Evolutionary conservation across 1,140 invertebrate species (phyloP).

Genomic region (Ceratitis capitata): DNA sequence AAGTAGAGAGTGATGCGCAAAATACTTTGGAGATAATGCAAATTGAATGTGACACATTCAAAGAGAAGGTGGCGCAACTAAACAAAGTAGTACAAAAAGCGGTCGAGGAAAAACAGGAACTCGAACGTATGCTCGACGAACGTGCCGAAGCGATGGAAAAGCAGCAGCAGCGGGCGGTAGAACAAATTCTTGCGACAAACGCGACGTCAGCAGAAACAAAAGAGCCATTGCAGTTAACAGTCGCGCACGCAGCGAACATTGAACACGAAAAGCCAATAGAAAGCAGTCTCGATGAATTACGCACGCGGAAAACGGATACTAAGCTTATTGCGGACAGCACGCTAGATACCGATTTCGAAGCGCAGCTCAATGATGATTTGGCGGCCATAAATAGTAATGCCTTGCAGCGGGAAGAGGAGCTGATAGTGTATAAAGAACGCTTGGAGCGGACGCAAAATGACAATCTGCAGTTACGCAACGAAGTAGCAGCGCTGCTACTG

Average conservation of each 20-base stretch:
- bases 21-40: constrained; percentile 58
- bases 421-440: constrained; percentile 62
- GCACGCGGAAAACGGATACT: constrained; percentile 7
- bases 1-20: constrained; percentile 45
- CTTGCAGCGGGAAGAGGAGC: constrained; percentile 57
- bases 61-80: constrained; percentile 48
- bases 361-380: constrained; percentile 50
- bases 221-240: background rate
- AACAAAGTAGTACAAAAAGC: constrained; percentile 36
- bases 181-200: background rate
- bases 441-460: constrained; percentile 52
- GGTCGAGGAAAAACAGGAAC: constrained; percentile 47
- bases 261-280: constrained; percentile 14
- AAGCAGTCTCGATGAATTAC: constrained; percentile 13
- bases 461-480: constrained; percentile 54
- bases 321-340: background rate
- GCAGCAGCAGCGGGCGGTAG: background rate
- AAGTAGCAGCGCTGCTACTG: constrained; percentile 53
- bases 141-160: background rate
- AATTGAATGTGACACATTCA: constrained; percentile 54
- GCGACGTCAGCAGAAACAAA: background rate
- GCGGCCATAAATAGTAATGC: constrained; percentile 49
- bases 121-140: constrained; percentile 37
- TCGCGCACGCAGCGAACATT: background rate
- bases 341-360: constrained; percentile 29